These are phyloP conservation scores for Sclerodermus sp. DNA, from an alignment of 2,888 invertebrate species.

Conservation along the genomic window DNA sequence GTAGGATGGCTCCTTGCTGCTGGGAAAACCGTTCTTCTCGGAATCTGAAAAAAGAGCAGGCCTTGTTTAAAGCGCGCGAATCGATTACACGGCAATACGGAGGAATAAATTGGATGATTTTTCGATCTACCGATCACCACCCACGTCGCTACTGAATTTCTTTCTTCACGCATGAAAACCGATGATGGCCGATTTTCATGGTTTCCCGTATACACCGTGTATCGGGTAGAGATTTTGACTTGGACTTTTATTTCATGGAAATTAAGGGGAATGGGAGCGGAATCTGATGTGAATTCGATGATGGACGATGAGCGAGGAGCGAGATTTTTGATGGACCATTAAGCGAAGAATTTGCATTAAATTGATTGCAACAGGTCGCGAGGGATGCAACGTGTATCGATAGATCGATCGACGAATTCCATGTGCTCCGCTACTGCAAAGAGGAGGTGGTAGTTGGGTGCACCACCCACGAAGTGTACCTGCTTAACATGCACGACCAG, in stretches of 20 bases:
- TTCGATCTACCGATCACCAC: no score
- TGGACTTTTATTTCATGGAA: no score
- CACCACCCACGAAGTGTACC: slow-evolving; percentile 51
- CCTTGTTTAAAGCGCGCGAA: background rate
- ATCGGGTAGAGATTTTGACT: no score
- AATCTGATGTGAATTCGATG: no score
- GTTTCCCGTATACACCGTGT: no score
- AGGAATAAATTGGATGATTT: background rate
- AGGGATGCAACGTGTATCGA: slow-evolving; percentile 31
- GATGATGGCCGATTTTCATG: no score
- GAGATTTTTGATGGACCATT: no score
- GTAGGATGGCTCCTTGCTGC: slow-evolving; percentile 30
- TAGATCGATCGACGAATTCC: slow-evolving; percentile 40
- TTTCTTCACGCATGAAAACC: no score
- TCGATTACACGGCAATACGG: background rate
- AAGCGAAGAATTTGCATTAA: no score
- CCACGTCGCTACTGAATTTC: no score
- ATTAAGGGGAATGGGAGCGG: no score
- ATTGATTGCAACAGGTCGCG: background rate
- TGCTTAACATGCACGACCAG: slow-evolving; percentile 51
- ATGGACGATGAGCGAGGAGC: no score
- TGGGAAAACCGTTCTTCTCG: slow-evolving; percentile 42
- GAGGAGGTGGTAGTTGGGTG: slow-evolving; percentile 30
- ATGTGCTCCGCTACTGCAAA: slow-evolving; percentile 31
- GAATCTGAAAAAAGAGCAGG: slow-evolving; percentile 33